Base-by-base conservation (phyloP, 2,888 invertebrate species). In the Nomada hirtipes region DNA sequence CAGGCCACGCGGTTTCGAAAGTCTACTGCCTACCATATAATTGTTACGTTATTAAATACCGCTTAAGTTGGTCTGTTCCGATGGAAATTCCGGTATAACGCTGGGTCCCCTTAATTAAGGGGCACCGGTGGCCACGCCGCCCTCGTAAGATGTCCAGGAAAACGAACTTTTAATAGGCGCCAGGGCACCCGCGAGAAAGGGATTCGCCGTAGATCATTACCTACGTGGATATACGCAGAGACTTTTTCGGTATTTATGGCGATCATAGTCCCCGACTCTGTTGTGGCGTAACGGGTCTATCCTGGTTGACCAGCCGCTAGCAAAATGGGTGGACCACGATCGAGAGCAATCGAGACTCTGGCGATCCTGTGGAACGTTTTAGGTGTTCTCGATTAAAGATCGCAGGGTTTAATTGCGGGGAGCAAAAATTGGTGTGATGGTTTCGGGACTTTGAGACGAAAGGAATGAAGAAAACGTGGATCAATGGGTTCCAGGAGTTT, bases 1-100 rank as follows among this genome's bases (percentile, higher is more conserved):
- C 67, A 79, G 52, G n/a, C 79, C 75, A 74, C 74, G 83, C 61
- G 77, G 86, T 89, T 89, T 90, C 89, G 88, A 90, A 88, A 89
- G 84, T 77, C 84, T 69, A 89, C 84, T 84, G 91, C 91, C 92
- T 91, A 92, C 92, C 91, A 92, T 93, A 93, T 93, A 92, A 93
- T 93, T 92, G 92, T 92, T 93, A 91, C 90, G 91, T 93, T 93
- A 93, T 93, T 93, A 92, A 93, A 93, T 91, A 92, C 89, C 92
- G 91, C 90, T 93, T 91, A 92, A 90, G 89, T 89, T 85, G 76
- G 82, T 82, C 81, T 86, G 82, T 80, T 83, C 80, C 83, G 75
- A 78, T 78, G 84, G 86, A 89, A 89, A 88, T 89, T 88, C 84
- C 76, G 75, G 76, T 79, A 85, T 85, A 86, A 88, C 81, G 73